These are phyloP conservation scores for Lepidotrigona ventralis DNA, from an alignment of 1,140 invertebrate species.

Conservation along the genomic window DNA sequence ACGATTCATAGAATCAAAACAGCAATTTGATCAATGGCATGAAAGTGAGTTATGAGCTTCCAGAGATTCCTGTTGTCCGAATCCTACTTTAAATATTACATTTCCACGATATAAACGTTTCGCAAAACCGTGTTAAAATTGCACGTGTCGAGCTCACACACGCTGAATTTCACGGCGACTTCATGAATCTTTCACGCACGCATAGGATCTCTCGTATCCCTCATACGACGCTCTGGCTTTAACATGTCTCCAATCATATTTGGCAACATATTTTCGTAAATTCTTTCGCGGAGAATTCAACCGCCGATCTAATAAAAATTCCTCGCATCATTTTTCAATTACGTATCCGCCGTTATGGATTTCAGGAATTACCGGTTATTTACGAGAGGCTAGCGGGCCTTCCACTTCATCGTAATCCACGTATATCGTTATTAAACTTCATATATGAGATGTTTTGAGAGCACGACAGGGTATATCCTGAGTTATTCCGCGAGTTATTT, in stretches of 20 bases:
- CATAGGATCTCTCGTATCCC: not conserved
- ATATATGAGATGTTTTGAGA: not conserved
- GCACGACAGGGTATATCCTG: not conserved
- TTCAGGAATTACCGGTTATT: not conserved
- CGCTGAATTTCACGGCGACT: not conserved
- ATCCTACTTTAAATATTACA: not conserved
- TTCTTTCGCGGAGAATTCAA: not conserved
- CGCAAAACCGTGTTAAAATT: not conserved
- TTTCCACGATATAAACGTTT: not conserved
- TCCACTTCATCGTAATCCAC: not conserved
- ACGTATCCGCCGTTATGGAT: not conserved
- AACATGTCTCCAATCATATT: not conserved
- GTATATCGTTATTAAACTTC: slow-evolving; percentile 12
- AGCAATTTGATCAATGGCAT: not conserved
- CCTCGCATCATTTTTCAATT: not conserved
- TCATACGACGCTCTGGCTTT: not conserved
- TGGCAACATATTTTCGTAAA: not conserved
- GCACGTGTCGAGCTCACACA: no score
- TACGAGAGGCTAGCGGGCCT: no score
- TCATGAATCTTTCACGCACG: not conserved
- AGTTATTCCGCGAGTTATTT: not conserved
- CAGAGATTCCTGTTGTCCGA: not conserved
- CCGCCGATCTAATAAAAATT: not conserved
- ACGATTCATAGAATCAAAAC: not conserved
- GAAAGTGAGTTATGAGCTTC: not conserved